Evolutionary conservation across 30 jellyfish, hydroid and myxozoan species (phyloP).

Genomic region (Mastigias papua): DNA sequence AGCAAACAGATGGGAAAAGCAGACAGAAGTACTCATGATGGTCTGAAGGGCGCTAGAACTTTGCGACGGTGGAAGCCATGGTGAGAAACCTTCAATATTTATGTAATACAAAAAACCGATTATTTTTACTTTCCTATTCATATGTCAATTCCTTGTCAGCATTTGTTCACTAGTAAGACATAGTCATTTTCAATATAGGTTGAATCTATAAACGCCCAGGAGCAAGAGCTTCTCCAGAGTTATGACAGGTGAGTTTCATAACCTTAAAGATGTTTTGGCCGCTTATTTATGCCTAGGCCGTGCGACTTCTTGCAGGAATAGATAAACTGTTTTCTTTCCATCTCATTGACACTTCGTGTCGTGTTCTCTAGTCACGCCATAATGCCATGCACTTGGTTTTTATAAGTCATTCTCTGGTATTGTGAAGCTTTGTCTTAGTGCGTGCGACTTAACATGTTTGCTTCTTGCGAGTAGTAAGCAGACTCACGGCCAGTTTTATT

Average conservation of each 20-base stretch:
- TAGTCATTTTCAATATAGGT: conserved; percentile 46
- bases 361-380: neutral
- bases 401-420: neutral
- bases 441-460: neutral
- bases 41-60: conserved; percentile 54
- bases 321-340: neutral
- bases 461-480: too few relatives aligned
- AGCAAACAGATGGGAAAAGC: conserved; percentile 74
- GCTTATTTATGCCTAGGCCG: conserved; percentile 4
- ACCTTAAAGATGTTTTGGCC: conserved; percentile 1
- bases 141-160: neutral
- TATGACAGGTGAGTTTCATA: conserved; percentile 89
- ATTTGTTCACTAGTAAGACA: neutral
- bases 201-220: conserved; percentile 84
- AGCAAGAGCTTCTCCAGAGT: conserved; percentile 95
- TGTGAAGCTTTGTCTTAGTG: neutral
- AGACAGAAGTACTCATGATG: conserved; percentile 29
- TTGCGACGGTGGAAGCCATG: conserved; percentile 70
- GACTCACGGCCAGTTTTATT: too few relatives aligned
- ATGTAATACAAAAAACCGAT: neutral
- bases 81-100: conserved; percentile 14
- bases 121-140: neutral
- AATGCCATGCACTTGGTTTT: neutral
- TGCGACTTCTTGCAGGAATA: neutral
- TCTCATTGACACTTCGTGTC: neutral